Evolutionary conservation across 2,888 invertebrate genomes (phyloP).

Genomic region (Julus scanicus): DNA sequence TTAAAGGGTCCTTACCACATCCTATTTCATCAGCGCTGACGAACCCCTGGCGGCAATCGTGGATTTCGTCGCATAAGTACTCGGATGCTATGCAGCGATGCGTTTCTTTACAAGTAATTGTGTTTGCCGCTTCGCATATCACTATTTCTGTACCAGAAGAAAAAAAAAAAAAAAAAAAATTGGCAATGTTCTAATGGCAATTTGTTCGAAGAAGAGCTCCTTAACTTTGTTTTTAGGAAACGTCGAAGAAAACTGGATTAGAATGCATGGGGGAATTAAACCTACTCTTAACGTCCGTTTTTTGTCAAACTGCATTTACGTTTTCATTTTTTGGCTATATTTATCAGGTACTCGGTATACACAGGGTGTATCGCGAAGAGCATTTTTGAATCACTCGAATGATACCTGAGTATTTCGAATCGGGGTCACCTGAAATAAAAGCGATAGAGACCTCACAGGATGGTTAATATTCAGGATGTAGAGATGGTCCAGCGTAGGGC

Average conservation of each 20-base stretch:
- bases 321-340: too few relatives aligned
- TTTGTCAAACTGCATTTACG: too few relatives aligned
- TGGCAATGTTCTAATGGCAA: neutral
- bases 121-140: slow-evolving; percentile 6
- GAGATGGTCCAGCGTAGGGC: too few relatives aligned
- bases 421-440: too few relatives aligned
- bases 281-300: too few relatives aligned
- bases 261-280: neutral
- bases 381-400: too few relatives aligned
- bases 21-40: neutral
- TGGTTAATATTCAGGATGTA: too few relatives aligned
- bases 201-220: neutral
- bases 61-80: slow-evolving; percentile 65
- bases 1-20: neutral
- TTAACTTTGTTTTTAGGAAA: neutral
- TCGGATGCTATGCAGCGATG: slow-evolving; percentile 66
- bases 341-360: too few relatives aligned
- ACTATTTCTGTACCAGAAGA: neutral
- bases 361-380: too few relatives aligned
- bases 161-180: neutral
- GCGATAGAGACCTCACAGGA: too few relatives aligned
- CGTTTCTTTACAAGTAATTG: neutral
- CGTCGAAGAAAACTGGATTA: neutral
- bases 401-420: too few relatives aligned
- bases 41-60: slow-evolving; percentile 61